These are phyloP conservation scores for Sus cebifrons DNA, from an alignment of 2,797 vertebrate species.

Conservation along the genomic window DNA sequence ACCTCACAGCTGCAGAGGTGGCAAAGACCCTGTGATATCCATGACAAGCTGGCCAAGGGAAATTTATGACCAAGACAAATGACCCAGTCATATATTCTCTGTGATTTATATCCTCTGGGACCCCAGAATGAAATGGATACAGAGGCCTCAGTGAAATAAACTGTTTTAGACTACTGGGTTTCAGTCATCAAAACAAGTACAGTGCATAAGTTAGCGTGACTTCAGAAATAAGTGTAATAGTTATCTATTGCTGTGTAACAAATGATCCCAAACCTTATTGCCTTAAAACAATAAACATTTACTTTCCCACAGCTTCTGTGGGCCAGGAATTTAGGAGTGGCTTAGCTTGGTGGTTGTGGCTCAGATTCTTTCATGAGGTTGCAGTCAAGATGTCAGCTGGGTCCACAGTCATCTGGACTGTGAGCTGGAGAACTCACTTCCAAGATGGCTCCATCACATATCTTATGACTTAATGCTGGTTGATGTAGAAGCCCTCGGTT, in stretches of 20 bases:
- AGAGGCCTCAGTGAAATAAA: not conserved
- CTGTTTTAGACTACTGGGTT: not conserved
- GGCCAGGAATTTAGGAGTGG: not conserved
- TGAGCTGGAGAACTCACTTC: not conserved
- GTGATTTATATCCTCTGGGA: no score
- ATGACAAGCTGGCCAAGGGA: not conserved
- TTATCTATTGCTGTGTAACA: not conserved
- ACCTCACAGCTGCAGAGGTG: not conserved
- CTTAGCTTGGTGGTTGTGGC: not conserved
- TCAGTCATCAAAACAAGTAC: not conserved
- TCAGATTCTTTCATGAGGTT: not conserved
- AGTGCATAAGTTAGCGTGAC: not conserved
- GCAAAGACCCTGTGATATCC: not conserved
- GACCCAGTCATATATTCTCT: not conserved
- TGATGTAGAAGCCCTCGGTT: not conserved
- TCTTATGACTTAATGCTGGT: not conserved
- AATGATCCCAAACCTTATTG: not conserved
- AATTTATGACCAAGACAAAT: not conserved
- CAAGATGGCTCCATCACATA: not conserved
- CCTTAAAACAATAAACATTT: constrained; percentile 1
- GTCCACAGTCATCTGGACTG: not conserved
- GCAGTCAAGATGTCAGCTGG: not conserved
- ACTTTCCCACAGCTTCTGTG: not conserved
- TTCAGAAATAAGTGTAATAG: not conserved
- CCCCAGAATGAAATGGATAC: not conserved